Conservation (phyloP, 2,113 vertebrate species). For the Ictalurus furcatus region DNA sequence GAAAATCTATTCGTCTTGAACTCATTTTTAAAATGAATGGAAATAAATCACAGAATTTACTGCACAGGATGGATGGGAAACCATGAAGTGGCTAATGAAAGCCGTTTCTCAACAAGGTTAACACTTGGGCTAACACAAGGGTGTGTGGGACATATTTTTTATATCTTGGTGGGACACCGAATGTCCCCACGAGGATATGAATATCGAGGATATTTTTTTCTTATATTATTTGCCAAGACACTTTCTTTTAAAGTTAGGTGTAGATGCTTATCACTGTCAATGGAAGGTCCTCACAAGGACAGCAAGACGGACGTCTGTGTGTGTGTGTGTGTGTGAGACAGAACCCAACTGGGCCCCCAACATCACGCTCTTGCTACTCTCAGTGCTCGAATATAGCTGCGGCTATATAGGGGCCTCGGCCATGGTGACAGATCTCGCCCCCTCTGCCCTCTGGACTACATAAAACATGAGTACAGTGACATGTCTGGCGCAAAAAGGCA, state of each 20-base stretch:
- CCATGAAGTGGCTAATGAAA: neutral
- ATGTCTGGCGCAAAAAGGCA: neutral
- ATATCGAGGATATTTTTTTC: neutral
- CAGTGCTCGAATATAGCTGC: slow-evolving; percentile 32
- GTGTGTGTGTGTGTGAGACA: neutral
- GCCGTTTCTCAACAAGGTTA: neutral
- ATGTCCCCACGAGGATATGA: neutral
- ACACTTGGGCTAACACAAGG: neutral
- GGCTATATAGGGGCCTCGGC: slow-evolving; percentile 14
- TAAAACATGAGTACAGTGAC: neutral
- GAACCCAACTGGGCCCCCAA: neutral
- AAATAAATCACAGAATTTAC: neutral
- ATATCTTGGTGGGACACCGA: neutral
- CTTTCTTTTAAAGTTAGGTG: too few species aligned
- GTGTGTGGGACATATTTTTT: neutral
- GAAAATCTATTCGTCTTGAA: neutral
- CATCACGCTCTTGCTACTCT: neutral
- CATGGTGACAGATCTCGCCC: slow-evolving; percentile 11
- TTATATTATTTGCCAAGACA: neutral
- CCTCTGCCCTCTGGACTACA: neutral
- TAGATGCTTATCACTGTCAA: neutral
- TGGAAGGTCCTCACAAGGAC: neutral
- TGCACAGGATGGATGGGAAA: neutral
- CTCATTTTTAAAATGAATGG: neutral
- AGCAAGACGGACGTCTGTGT: neutral